phyloP scores from a whole-genome alignment of 2,888 invertebrate genomes.

The Pristionchus maxplancki region DNA sequence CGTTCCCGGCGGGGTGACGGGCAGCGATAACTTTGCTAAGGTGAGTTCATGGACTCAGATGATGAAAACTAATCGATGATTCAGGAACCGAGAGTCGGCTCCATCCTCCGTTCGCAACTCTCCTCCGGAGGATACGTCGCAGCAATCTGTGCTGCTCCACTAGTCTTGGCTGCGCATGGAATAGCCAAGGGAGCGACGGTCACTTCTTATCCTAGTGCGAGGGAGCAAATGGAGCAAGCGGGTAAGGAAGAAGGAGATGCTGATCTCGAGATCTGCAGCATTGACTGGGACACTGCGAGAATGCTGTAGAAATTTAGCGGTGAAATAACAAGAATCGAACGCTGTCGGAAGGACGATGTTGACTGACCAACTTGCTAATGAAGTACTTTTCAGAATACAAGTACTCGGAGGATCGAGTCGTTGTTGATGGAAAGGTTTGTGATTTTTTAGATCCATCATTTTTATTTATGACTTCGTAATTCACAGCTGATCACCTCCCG shows the following conservation, averaged over 20 bases:
- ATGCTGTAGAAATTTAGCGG: no score
- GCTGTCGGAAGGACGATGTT: no score
- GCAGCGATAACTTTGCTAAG: constrained; percentile 85
- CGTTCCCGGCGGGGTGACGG: constrained; percentile 89
- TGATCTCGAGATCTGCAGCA: not conserved
- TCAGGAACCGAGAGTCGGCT: constrained; percentile 86
- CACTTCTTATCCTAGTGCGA: constrained; percentile 92
- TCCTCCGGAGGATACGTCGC: constrained; percentile 86
- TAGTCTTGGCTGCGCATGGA: constrained; percentile 88
- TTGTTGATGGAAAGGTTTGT: constrained; percentile 65
- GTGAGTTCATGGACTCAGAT: constrained; percentile 77
- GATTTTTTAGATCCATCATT: no score
- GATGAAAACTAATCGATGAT: constrained; percentile 56
- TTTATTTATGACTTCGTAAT: no score
- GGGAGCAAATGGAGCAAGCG: constrained; percentile 84
- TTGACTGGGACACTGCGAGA: not conserved
- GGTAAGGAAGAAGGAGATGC: constrained; percentile 75
- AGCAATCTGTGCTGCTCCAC: constrained; percentile 97
- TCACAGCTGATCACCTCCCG: constrained; percentile 84
- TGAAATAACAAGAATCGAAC: no score
- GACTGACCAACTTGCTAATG: no score
- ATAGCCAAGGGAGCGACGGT: constrained; percentile 87
- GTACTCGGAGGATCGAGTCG: constrained; percentile 80
- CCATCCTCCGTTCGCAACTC: constrained; percentile 88
- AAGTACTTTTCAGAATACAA: constrained; percentile 75